A percentile compares a stretch with the other conserved stretches of the same genome.
phyloP scores from a whole-genome alignment of 2,888 invertebrate genomes.

The Megamerina dolium region DNA sequence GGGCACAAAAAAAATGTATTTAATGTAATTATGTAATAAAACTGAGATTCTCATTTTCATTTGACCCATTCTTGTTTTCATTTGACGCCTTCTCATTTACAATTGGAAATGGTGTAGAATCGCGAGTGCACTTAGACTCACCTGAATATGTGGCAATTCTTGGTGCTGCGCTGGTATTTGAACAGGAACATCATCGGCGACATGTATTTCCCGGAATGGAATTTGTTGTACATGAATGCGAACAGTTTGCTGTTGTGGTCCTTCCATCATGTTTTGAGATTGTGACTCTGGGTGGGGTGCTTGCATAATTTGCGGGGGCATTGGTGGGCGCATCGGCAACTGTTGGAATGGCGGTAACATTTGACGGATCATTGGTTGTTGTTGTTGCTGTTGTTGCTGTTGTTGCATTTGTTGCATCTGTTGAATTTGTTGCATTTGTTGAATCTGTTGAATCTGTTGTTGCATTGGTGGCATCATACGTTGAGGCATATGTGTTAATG shows the following conservation, averaged over 20 bases:
- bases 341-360: slow-evolving; percentile 47
- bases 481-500: slow-evolving; percentile 52
- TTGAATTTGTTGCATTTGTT: slow-evolving; percentile 35
- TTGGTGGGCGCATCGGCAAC: slow-evolving; percentile 46
- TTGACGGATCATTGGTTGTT: slow-evolving; percentile 40
- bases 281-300: slow-evolving; percentile 50
- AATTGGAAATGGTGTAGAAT: no score
- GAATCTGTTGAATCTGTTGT: slow-evolving; percentile 29
- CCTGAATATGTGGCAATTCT: slow-evolving; percentile 36
- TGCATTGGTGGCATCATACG: slow-evolving; percentile 40
- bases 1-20: no score
- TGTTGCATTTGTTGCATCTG: slow-evolving; percentile 32
- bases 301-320: slow-evolving; percentile 50
- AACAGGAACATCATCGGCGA: slow-evolving; percentile 44
- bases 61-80: no score
- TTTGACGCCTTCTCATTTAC: no score
- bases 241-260: slow-evolving; percentile 35
- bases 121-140: slow-evolving; percentile 13
- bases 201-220: slow-evolving; percentile 49
- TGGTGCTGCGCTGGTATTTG: slow-evolving; percentile 37
- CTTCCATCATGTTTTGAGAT: slow-evolving; percentile 22
- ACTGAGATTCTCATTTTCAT: no score
- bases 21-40: no score
- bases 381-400: slow-evolving; percentile 36
- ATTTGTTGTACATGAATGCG: slow-evolving; percentile 51